Percentiles rank a stretch among this genome's conserved stretches.
phyloP scores from a whole-genome alignment of 2,888 invertebrate genomes.

The Drosophila colorata region DNA sequence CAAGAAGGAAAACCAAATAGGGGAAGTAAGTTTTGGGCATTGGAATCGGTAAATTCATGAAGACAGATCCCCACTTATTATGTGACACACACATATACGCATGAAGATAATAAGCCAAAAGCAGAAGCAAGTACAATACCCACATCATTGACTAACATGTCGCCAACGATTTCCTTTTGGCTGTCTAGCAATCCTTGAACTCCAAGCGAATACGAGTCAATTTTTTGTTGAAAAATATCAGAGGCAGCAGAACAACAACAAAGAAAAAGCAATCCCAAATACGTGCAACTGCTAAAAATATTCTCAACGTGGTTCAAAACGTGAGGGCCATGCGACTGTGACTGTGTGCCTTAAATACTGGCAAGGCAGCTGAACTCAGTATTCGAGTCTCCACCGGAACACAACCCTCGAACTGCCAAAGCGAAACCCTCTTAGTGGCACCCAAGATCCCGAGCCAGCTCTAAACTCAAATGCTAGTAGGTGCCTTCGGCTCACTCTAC shows the following conservation, averaged over 20 bases:
- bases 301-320: slow-evolving; percentile 53
- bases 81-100: slow-evolving; percentile 16
- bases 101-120: slow-evolving; percentile 61
- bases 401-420: slow-evolving; percentile 16
- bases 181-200: slow-evolving; percentile 32
- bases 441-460: slow-evolving; percentile 2
- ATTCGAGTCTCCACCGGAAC: slow-evolving; percentile 10
- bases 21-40: slow-evolving; percentile 30
- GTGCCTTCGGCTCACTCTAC: slow-evolving; percentile 4
- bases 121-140: slow-evolving; percentile 32
- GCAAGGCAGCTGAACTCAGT: slow-evolving; percentile 16
- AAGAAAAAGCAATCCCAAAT: slow-evolving; percentile 58
- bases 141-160: slow-evolving; percentile 62
- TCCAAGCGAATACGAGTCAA: slow-evolving; percentile 18
- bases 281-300: slow-evolving; percentile 75
- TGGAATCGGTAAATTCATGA: slow-evolving; percentile 57
- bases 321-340: slow-evolving; percentile 55
- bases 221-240: slow-evolving; percentile 41
- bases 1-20: slow-evolving; percentile 26
- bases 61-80: slow-evolving; percentile 52
- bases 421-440: slow-evolving; percentile 7
- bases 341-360: slow-evolving; percentile 66
- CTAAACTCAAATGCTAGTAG: slow-evolving; percentile 4
- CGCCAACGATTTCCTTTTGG: slow-evolving; percentile 35
- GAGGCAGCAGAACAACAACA: slow-evolving; percentile 34